Evolutionary conservation across 1,140 invertebrate species (phyloP), one percentile per base, ranked within the genome.

Genomic region (Zaprionus kolodkinae): DNA sequence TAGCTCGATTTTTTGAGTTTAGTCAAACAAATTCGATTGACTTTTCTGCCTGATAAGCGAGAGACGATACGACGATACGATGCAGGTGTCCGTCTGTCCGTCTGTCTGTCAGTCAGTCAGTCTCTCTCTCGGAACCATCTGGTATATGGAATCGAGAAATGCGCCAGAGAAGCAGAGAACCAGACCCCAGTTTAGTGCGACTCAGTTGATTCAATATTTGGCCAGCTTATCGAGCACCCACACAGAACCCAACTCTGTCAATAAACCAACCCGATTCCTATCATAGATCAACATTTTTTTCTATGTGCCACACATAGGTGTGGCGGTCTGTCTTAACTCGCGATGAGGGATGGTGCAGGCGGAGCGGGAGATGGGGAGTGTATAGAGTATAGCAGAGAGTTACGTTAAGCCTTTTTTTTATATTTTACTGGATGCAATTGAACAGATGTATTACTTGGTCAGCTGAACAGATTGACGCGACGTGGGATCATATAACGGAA

Each of bases 211-310:
- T 75, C 66, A 84, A 84, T 84, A 84, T 84, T 84, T 85, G 66
- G 50, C 15, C 59, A 55, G 74, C 81, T 84, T 84, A 84, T 84
- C 81, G 81, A 78, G 70, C 81, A 85, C 81, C 78, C 81, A 77
- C 81, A 66, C 52, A 70, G 45, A 68, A 33, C 60, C 15, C 55
- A 50, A 68, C 45, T 55, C 71, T 27, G 40, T 66, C 54, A 68
- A 57, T 35, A 55, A 54, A 40, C 36, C 48, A 69, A 43, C 59
- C 48, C 67, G 60, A 60, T 70, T 71, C 66, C 12, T 48, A 74
- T 71, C 67, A 75, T 75, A 75, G 72, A 75, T 71, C 67, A 75
- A 75, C 60, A 71, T 52, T 70, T 71, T 52, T 70, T 71, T 52
- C 54, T 36, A 62, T 57, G 61, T 45, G 54, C 30, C 48, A 50